phyloP scores from a whole-genome alignment of 2,797 vertebrate species.

The Pipistrellus kuhlii region DNA sequence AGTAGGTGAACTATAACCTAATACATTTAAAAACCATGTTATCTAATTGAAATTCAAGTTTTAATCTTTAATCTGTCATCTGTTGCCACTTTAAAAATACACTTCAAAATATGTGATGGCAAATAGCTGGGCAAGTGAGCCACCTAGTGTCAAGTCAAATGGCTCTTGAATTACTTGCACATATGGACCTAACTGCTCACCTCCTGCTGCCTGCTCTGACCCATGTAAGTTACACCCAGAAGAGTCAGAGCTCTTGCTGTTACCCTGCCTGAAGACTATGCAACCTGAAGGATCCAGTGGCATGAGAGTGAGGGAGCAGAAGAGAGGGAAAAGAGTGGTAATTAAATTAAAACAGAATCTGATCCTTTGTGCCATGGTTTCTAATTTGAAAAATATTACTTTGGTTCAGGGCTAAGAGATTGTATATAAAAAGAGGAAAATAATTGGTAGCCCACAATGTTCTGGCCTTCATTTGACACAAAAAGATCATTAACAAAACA shows the following conservation, averaged over 20 bases:
- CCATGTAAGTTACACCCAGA: neutral
- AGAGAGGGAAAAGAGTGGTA: neutral
- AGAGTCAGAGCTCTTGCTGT: neutral
- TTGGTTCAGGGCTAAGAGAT: neutral
- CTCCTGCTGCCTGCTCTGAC: neutral
- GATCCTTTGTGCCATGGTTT: neutral
- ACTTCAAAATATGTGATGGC: slow-evolving; percentile 19
- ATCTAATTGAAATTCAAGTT: slow-evolving; percentile 34
- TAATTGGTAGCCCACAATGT: neutral
- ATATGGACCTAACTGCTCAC: neutral
- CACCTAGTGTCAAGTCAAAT: neutral
- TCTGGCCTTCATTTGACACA: neutral
- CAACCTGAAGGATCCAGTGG: neutral
- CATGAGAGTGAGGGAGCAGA: neutral
- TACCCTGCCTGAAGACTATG: neutral
- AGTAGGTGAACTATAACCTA: neutral
- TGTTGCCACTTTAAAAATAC: slow-evolving; percentile 16
- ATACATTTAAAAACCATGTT: slow-evolving; percentile 17
- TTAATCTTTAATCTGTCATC: slow-evolving; percentile 5
- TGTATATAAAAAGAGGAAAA: neutral
- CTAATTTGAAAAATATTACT: neutral
- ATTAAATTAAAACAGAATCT: neutral
- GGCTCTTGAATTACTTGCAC: neutral
- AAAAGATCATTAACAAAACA: slow-evolving; percentile 27
- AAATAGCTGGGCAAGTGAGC: neutral